phyloP scores from a whole-genome alignment of 2,113 vertebrate species.

The Nerophis lumbriciformis region DNA sequence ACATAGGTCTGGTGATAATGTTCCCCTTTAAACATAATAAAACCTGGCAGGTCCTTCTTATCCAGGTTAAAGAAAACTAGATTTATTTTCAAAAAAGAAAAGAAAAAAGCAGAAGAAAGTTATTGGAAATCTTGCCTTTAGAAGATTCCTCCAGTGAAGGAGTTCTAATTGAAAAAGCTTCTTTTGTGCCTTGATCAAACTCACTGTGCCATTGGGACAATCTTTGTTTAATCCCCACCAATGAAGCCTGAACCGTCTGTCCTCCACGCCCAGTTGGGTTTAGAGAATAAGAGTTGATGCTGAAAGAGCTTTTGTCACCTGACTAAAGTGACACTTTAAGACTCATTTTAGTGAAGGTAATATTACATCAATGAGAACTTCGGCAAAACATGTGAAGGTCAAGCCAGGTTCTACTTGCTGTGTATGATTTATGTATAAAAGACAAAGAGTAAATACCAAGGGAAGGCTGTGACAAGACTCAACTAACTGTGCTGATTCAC shows the following conservation, averaged over 20 bases:
- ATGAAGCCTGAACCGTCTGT: conserved; percentile 48
- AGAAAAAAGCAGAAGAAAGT: conserved; percentile 49
- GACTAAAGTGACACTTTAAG: conserved; percentile 36
- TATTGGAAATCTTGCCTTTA: conserved; percentile 40
- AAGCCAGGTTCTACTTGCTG: not conserved
- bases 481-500: conserved; percentile 23
- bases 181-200: conserved; percentile 61
- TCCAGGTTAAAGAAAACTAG: conserved; percentile 43
- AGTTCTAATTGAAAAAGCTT: conserved; percentile 56
- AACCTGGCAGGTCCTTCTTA: conserved; percentile 30
- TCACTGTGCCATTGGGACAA: conserved; percentile 59
- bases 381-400: conserved; percentile 14
- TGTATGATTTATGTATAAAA: conserved; percentile 14
- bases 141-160: conserved; percentile 41
- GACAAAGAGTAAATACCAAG: conserved; percentile 8
- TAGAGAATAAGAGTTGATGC: conserved; percentile 19
- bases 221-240: conserved; percentile 53
- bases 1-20: too few relatives aligned
- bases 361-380: conserved; percentile 11
- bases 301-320: conserved; percentile 26
- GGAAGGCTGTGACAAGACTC: conserved; percentile 23
- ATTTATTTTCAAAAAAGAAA: conserved; percentile 40
- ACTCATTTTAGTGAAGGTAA: conserved; percentile 12
- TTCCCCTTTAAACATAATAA: too few relatives aligned
- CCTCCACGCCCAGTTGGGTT: conserved; percentile 17